Base-by-base conservation (phyloP, 2,113 vertebrate species). In the Cyrtonyx montezumae region DNA sequence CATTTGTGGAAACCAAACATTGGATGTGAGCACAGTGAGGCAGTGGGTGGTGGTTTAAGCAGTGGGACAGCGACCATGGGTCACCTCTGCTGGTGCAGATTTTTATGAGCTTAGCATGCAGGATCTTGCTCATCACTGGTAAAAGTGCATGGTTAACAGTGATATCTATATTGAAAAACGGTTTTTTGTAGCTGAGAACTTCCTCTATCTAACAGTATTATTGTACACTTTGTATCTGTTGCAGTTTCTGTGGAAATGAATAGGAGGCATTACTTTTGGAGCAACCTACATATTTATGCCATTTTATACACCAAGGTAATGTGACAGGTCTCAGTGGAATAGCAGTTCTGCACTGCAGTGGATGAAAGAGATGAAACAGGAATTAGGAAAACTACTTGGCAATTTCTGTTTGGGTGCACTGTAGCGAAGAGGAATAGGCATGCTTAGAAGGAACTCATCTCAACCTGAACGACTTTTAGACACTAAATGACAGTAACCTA, bases 401-500 rank as follows among this genome's bases (percentile, higher is more conserved):
- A 63, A 0, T 65, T 18, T 58, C 67, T 4, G 14, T 1, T 14
- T 15, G 20, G 15, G 15, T 55, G n/a, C 62, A 59, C 23, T 28
- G 13, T 30, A 7, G 17, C 20, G 17, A 13, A 74, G n/a, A 84
- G 30, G 53, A 65, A 73, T 5, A 63, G 12, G 30, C 71, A 55
- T 2, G 15, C 3, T 25, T 25, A 58, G 48, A 71, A 93, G 40
- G 32, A 10, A 18, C 16, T 81, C 11, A 17, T 42, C 9, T 11
- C 6, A 2, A 37, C 25, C 30, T 76, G 36, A 61, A 93, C 21
- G 34, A 40, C 17, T 40, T 62, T 62, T 62, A 62, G 13, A 26
- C 23, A 56, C 0, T 7, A 49, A 71, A 63, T 25, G 61, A 34
- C 1, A 2, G 14, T 70, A 37, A 67, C 3, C 0, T 4, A 40